phyloP scores from a whole-genome alignment of 1,140 invertebrate species.

The Brachionus sp. region DNA sequence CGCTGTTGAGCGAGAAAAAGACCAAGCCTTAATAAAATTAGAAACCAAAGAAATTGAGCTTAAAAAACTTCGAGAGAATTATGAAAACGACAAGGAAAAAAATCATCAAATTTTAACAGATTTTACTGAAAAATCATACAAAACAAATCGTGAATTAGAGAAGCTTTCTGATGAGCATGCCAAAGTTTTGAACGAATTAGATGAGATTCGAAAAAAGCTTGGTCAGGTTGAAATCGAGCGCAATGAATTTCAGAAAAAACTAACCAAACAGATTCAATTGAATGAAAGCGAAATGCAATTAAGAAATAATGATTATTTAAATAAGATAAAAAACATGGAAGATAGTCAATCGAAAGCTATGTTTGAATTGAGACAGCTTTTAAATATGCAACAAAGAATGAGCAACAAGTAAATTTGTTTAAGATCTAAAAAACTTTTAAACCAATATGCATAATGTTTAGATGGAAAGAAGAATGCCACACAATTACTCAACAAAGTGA shows the following conservation, averaged over 20 bases:
- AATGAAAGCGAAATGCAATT: conserved; percentile 12
- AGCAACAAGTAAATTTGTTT: conserved; percentile 23
- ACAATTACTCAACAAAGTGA: conserved; percentile 34
- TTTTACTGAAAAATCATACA: conserved; percentile 36
- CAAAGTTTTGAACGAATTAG: background rate
- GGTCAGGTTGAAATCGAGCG: background rate
- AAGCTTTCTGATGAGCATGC: conserved; percentile 26
- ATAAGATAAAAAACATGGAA: background rate
- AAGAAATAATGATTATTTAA: conserved; percentile 11
- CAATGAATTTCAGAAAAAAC: background rate
- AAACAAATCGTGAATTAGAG: conserved; percentile 1
- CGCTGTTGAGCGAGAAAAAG: conserved; percentile 36
- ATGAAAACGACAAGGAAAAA: conserved; percentile 27
- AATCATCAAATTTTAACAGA: conserved; percentile 4
- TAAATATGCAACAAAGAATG: conserved; percentile 45
- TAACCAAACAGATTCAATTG: conserved; percentile 43
- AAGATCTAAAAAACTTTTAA: background rate
- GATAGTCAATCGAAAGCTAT: background rate
- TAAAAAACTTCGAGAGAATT: conserved; percentile 11
- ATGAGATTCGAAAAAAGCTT: conserved; percentile 24
- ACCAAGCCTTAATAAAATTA: conserved; percentile 21
- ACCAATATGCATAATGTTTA: background rate
- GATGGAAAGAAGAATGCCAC: conserved; percentile 46
- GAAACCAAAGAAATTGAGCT: conserved; percentile 28
- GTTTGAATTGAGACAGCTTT: conserved; percentile 25